Evolutionary conservation across 2,113 vertebrate genomes (phyloP).

Genomic region (Ranitomeya imitator): DNA sequence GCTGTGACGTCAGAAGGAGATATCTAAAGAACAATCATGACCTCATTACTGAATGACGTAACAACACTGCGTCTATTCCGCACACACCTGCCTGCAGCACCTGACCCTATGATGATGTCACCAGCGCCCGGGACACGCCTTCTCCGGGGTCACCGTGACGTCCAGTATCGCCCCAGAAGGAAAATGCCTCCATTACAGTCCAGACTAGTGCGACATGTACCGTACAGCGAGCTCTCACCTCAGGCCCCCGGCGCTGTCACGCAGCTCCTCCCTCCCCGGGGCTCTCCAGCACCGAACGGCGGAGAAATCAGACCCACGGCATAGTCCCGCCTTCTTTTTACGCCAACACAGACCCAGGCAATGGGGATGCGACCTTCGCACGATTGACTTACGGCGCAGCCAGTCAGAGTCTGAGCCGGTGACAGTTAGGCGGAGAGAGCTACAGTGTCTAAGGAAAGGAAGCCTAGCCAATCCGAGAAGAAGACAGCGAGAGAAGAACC

Average conservation of each 20-base stretch:
- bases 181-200: too few species aligned
- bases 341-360: conserved; percentile 22
- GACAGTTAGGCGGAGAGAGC: conserved; percentile 1
- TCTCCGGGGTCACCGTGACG: neutral
- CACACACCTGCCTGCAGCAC: neutral
- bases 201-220: neutral
- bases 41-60: neutral
- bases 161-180: neutral
- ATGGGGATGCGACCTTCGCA: neutral
- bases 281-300: conserved; percentile 36
- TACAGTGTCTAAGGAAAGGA: neutral
- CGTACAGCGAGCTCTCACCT: neutral
- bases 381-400: neutral
- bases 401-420: conserved; percentile 11
- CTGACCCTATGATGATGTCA: neutral
- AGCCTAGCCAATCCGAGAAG: neutral
- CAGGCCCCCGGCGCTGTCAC: conserved; percentile 36
- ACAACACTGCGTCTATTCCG: neutral
- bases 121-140: neutral
- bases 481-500: neutral
- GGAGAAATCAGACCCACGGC: conserved; percentile 39
- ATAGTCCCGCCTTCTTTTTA: neutral
- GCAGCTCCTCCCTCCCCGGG: conserved; percentile 54
- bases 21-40: neutral
- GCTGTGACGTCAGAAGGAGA: neutral